Conservation (phyloP, 2,113 vertebrate species). For the Spermophilus dauricus region DNA sequence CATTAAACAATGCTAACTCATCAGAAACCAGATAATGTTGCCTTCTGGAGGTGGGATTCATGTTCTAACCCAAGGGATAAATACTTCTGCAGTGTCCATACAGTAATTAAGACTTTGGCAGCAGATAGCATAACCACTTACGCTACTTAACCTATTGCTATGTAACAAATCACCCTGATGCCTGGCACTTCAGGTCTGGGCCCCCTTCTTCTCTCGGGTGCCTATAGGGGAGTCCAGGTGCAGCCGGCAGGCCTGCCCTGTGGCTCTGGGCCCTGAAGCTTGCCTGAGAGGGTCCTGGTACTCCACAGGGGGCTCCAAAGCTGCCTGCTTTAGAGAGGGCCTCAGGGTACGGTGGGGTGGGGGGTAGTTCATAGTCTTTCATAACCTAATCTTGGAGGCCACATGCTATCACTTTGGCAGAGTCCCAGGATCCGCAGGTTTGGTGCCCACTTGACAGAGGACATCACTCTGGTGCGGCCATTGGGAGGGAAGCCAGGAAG, state of each 20-base stretch:
- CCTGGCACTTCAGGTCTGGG: fast-evolving
- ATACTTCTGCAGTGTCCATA: too few relatives aligned
- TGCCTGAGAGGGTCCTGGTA: background rate
- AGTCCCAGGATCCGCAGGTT: too few relatives aligned
- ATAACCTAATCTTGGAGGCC: background rate
- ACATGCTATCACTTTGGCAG: too few relatives aligned
- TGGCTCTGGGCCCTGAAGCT: background rate
- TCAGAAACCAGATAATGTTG: background rate
- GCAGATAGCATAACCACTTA: background rate
- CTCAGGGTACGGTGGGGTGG: background rate
- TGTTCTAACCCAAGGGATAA: background rate
- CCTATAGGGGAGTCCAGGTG: background rate
- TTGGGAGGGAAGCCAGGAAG: too few relatives aligned
- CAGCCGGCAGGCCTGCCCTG: background rate
- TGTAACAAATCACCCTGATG: background rate
- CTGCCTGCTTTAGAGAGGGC: too few relatives aligned
- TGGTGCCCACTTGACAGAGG: too few relatives aligned
- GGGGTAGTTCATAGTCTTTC: background rate
- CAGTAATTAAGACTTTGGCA: background rate
- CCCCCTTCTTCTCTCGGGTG: background rate
- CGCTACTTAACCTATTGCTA: fast-evolving
- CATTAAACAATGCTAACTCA: too few relatives aligned
- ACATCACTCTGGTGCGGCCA: fast-evolving
- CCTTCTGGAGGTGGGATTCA: background rate
- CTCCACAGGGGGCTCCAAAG: background rate